Base-by-base conservation (phyloP, 2,888 invertebrate species). In the Elaeidobius kamerunicus region DNA sequence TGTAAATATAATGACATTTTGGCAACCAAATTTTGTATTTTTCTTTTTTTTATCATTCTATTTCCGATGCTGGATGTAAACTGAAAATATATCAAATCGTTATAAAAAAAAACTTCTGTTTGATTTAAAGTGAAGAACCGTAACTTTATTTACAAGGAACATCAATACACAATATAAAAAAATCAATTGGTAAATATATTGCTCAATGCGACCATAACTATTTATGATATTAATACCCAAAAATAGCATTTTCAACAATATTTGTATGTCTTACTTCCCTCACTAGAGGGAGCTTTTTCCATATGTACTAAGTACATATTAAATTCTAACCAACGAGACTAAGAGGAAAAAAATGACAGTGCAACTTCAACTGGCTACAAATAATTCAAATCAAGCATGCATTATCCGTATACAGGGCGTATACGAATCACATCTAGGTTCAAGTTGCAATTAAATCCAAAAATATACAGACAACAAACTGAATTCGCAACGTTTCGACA, bases 171-270 rank as follows among this genome's bases (percentile, higher is more conserved):
- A 60, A 62, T 54, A 56, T 59, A 60, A 58, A 62, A 63, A 63
- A 61, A 49, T 51, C 59, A 46, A 50, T 57, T 61, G 52, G 52
- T 40, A 52, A 56, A 54, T 61, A 63, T 64, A 63, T 64, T 63
- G 61, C 60, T 61, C 49, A 54, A 59, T 52, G 51, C 60, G 60
- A 60, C 60, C 60, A 59, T 52, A 58, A 30, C 6, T 6, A 7
- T 30, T 11, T 30, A 9, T 60, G n/a, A n/a, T 61, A 60, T 61
- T 60, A 60, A 53, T 61, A 44, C 44, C 45, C 44, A 39, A 51
- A 50, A 51, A 51, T 45, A 45, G 39, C 39, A 18, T 34, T 15
- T 40, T 38, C 27, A 38, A 48, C 20, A 51, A 51, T n/a, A n/a
- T n/a, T n/a, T n/a, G n/a, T n/a, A n/a, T n/a, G n/a, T n/a, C n/a